phyloP scores from a whole-genome alignment of 2,797 vertebrate species.

The Morus bassanus region DNA sequence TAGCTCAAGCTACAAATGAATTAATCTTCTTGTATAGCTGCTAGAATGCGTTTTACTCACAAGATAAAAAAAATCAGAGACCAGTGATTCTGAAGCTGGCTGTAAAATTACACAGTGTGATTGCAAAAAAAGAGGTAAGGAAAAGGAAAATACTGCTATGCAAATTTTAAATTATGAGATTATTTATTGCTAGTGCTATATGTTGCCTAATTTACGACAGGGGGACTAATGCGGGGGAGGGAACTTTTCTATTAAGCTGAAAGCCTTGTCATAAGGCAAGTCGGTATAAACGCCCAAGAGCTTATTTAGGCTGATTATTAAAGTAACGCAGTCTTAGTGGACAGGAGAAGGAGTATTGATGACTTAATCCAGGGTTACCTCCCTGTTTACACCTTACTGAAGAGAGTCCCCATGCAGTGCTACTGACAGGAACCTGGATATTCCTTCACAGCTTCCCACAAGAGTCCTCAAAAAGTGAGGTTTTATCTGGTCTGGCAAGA shows the following conservation, averaged over 20 bases:
- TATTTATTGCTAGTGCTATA: not conserved
- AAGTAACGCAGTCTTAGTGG: not conserved
- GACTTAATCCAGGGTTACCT: not conserved
- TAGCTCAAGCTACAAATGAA: not conserved
- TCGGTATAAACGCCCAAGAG: not conserved
- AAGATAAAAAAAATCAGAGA: not conserved
- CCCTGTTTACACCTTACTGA: not conserved
- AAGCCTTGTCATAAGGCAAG: not conserved
- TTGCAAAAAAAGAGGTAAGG: not conserved
- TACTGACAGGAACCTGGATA: not conserved
- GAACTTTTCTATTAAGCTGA: not conserved
- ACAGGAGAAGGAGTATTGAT: not conserved
- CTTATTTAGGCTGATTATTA: not conserved
- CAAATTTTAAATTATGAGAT: not conserved
- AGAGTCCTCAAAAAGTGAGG: not conserved
- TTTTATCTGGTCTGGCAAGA: not conserved
- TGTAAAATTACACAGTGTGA: not conserved
- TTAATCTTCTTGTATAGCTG: not conserved
- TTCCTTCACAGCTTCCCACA: not conserved
- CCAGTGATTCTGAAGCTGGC: not conserved
- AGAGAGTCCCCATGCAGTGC: not conserved
- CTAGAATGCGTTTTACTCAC: not conserved
- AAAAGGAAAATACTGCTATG: not conserved
- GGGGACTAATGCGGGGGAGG: accelerated
- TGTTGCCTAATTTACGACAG: not conserved